Evolutionary conservation across 2,888 invertebrate genomes (phyloP), one percentile per base, ranked within the genome.

Genomic region (Cybosia mesomella): DNA sequence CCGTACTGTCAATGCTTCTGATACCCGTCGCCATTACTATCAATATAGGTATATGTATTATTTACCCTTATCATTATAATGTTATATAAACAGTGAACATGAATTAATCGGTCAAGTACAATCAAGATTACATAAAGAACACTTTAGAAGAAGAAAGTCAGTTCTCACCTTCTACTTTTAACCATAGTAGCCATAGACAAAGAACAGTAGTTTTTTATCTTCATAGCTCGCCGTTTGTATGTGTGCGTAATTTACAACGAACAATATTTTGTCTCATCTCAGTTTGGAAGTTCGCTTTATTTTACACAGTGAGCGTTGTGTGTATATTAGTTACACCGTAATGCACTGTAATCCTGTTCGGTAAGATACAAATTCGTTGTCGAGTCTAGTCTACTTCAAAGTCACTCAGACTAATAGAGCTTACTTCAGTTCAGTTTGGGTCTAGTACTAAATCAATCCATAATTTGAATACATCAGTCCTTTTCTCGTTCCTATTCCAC

Each of bases 31-130:
- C 32, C 32, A 34, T 58, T 62, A 22, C 13, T 3, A 32, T 49
- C 43, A 18, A 39, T 9, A 15, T 7, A n/a, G 15, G 43, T 49
- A n/a, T 62, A 62, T 49, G 53, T 63, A 63, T 62, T 34, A 62
- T 36, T 54, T 36, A 54, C 63, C 11, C 24, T 64, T 64, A 58
- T 64, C 64, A 24, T 58, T 58, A 43, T 55, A 57, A 55, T 64
- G 57, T 64, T 22, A 57, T 22, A 57, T n/a, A 57, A 49, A 64
- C 36, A 36, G 34, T 32, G 24, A n/a, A 55, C 39, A 39, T 55
- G n/a, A 39, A 4, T 57, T 57, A 32, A 64, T 58, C 64, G 58
- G 64, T 64, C 64, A 64, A 64, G 21, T 57, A 34, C 55, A 55
- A 55, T 64, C 54, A 57, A 57, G 55, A 64, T 66, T 67, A 24